These are phyloP conservation scores for Nasonovia ribisnigri DNA, from an alignment of 2,888 invertebrate genomes.

Conservation along the genomic window DNA sequence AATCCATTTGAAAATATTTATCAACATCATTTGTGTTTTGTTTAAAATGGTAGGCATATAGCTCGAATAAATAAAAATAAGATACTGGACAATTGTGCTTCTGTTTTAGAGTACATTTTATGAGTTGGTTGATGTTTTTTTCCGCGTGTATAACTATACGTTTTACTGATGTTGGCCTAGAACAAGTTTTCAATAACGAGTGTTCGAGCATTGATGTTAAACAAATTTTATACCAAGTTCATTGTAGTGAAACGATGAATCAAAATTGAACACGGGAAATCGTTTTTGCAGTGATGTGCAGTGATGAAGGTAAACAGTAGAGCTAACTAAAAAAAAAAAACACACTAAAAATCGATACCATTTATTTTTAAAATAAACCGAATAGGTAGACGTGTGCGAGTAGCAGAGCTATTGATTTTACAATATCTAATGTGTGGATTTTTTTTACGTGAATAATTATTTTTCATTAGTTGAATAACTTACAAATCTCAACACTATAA, in stretches of 20 bases:
- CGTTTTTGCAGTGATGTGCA: not conserved
- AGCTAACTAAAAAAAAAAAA: not conserved
- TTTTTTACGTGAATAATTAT: not conserved
- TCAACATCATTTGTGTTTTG: not conserved
- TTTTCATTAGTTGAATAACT: not conserved
- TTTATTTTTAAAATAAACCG: not conserved
- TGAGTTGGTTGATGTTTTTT: not conserved
- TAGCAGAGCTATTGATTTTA: not conserved
- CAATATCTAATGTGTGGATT: not conserved
- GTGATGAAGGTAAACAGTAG: constrained; percentile 8
- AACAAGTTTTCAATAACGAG: constrained; percentile 7
- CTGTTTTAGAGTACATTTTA: not conserved
- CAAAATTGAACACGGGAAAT: constrained; percentile 13
- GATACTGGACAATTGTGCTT: not conserved
- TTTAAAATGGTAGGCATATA: not conserved
- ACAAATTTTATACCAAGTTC: not conserved
- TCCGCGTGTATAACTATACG: too few relatives aligned
- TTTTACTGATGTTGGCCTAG: not conserved
- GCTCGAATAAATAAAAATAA: not conserved
- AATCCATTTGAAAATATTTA: not conserved
- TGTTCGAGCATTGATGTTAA: not conserved
- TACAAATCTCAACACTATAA: not conserved
- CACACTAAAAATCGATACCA: not conserved
- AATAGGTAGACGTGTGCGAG: not conserved
- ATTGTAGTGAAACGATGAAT: constrained; percentile 12